Conservation (phyloP, 2,888 invertebrate species). For the Diogma glabrata region DNA sequence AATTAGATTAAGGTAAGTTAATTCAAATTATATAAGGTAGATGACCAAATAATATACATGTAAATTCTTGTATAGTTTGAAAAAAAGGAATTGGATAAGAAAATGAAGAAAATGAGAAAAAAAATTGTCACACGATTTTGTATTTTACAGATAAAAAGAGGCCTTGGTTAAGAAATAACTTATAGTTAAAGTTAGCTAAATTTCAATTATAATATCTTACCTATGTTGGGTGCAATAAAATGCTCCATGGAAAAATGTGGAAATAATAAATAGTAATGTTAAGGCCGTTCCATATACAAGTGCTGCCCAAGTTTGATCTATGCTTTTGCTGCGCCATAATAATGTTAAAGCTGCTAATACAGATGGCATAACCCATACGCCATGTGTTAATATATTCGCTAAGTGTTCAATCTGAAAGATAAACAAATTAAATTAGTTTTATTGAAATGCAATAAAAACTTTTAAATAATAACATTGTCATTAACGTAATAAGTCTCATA, state of each 20-base stretch:
- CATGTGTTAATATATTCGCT: conserved; percentile 87
- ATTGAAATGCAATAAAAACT: no score
- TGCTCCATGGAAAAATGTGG: conserved; percentile 81
- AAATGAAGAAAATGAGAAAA: no score
- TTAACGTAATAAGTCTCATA: no score
- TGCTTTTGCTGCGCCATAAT: conserved; percentile 57
- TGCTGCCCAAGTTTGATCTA: conserved; percentile 67
- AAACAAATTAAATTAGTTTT: no score
- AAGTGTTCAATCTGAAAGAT: conserved; percentile 70
- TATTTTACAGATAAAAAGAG: no score
- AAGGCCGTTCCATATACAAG: conserved; percentile 78
- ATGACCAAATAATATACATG: no score
- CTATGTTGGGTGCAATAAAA: conserved; percentile 51
- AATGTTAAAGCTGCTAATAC: conserved; percentile 65
- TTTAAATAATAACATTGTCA: no score
- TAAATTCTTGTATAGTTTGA: no score
- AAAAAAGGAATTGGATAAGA: no score
- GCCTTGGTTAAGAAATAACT: background rate
- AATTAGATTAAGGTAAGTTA: no score
- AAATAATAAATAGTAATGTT: conserved; percentile 73
- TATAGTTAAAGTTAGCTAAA: background rate
- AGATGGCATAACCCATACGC: conserved; percentile 78
- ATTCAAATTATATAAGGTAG: no score
- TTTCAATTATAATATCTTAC: conserved; percentile 30
- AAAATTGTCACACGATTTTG: no score